Conservation (phyloP, 2,888 invertebrate species). For the Tubiluchus corallicola region DNA sequence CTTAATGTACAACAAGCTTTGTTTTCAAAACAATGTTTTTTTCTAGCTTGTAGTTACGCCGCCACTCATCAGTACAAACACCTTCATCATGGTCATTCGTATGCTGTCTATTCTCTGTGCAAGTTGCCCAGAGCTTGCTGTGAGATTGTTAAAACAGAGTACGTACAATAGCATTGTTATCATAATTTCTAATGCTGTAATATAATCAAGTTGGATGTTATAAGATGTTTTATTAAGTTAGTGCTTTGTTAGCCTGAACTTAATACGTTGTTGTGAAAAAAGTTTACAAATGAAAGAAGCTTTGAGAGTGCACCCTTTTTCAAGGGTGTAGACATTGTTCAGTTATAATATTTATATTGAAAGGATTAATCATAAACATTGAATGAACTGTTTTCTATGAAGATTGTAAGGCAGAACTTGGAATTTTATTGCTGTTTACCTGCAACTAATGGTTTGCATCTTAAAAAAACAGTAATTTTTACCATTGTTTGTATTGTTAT, state of each 20-base stretch:
- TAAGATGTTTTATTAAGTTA: too few species aligned
- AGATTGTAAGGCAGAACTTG: too few species aligned
- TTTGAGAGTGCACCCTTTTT: too few species aligned
- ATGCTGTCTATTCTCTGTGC: constrained; percentile 92
- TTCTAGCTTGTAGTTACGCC: constrained; percentile 72
- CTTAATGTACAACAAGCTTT: too few species aligned
- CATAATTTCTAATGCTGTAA: constrained; percentile 6
- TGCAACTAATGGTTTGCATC: background rate
- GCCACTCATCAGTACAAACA: constrained; percentile 78
- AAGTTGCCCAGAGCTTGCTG: constrained; percentile 80
- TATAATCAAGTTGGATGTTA: background rate
- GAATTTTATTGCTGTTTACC: too few species aligned
- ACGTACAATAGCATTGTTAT: constrained; percentile 15
- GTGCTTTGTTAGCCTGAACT: too few species aligned
- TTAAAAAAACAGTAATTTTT: background rate
- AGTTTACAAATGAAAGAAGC: too few species aligned
- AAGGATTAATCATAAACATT: too few species aligned
- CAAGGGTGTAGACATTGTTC: too few species aligned
- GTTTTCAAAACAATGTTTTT: background rate
- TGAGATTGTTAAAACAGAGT: constrained; percentile 69
- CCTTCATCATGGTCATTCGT: constrained; percentile 86
- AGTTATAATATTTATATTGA: too few species aligned
- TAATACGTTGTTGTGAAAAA: too few species aligned
- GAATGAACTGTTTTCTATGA: too few species aligned
- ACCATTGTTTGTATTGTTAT: constrained; percentile 8